Conservation (phyloP, 2,888 invertebrate species). For the Tortricodes alternella region DNA sequence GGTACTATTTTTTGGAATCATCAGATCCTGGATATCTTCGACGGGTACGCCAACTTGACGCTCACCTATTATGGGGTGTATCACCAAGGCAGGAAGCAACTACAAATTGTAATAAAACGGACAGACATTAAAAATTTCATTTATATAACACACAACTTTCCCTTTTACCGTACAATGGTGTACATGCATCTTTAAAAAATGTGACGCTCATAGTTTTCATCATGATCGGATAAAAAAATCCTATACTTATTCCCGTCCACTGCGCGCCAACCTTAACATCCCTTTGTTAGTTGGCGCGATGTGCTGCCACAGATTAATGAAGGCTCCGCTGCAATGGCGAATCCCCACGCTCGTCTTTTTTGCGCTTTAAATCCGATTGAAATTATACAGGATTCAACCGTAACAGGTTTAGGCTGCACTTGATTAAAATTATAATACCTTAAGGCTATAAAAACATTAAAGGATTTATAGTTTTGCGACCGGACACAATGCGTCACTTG, state of each 20-base stretch:
- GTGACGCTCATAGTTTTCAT: too few relatives aligned
- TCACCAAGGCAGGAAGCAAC: too few relatives aligned
- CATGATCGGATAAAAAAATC: not conserved
- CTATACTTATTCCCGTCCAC: not conserved
- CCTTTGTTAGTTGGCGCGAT: conserved; percentile 46
- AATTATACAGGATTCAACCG: conserved; percentile 17
- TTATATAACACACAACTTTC: too few relatives aligned
- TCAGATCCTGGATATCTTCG: too few relatives aligned
- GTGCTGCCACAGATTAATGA: conserved; percentile 20
- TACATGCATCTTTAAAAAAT: too few relatives aligned
- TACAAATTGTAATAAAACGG: too few relatives aligned
- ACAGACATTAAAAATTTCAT: too few relatives aligned
- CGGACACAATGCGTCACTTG: conserved; percentile 2
- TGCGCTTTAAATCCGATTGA: conserved; percentile 24
- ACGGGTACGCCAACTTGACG: too few relatives aligned
- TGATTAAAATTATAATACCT: conserved; percentile 22
- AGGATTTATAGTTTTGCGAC: conserved; percentile 6
- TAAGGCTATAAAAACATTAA: conserved; percentile 3
- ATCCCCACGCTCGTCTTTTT: conserved; percentile 11
- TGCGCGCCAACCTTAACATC: conserved; percentile 42
- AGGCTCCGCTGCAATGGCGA: conserved; percentile 10
- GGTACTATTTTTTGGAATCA: too few relatives aligned
- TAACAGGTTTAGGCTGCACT: conserved; percentile 20
- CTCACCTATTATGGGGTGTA: too few relatives aligned
- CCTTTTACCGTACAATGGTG: too few relatives aligned